Evolutionary conservation across 92 coral and sea anemone genomes (phyloP), one percentile per base, ranked within the genome.

Genomic region (Siderastrea radians): DNA sequence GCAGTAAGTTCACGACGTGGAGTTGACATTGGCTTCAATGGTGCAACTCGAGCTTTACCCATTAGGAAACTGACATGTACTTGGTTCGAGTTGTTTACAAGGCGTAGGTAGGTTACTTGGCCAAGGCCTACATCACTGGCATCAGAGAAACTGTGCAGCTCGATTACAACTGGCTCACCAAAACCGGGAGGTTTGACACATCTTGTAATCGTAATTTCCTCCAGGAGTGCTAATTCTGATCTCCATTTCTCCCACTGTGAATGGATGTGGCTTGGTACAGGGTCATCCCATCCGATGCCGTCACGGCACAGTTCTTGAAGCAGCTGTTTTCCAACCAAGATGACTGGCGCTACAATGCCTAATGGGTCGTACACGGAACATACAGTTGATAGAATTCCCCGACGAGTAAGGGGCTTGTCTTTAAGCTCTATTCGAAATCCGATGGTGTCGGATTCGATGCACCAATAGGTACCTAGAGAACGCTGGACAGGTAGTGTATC

Each of bases 121-220:
- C 92, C 90, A 0, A 86, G 59, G 48, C 94, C 92, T 2, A 52
- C 66, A 7, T 91, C 85, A 16, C 91, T 91, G n/a, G 91, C 91
- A 63, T 82, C 82, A 3, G 94, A 87, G 82, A 92, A 92, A 84
- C 94, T 89, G 81, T 84, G 94, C 3, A 87, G 75, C 74, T 95
- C 95, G 1, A 68, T 81, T 50, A 54, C 68, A 15, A 57, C 86
- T 17, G 89, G 91, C 53, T 75, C 70, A 17, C 93, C 93, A 49
- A 95, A 92, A 38, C 85, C 90, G n/a, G 92, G 90, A n/a, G 95
- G 95, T 57, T 92, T 86, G 49, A 94, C 63, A 54, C 94, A 94
- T 50, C 91, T 88, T 13, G 71, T 51, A 57, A 88, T 80, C 84
- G 79, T 78, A 46, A 87, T 75, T 6, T 71, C 79, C 78, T 84